A percentile compares a stretch with the other conserved stretches of the same genome.
Conservation (phyloP, 2,888 invertebrate genomes). For the Synanthedon vespiformis region DNA sequence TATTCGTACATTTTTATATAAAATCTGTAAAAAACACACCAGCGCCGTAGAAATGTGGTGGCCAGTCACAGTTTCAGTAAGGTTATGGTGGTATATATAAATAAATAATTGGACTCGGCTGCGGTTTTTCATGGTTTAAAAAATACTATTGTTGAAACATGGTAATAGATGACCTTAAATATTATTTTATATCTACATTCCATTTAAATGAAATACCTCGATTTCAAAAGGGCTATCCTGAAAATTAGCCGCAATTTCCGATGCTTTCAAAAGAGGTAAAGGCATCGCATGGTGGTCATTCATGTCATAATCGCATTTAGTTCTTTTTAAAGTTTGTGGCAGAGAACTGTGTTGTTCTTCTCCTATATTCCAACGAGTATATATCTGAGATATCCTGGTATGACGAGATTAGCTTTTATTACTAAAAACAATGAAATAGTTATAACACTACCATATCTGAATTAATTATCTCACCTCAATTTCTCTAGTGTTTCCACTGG, state of each 20-base stretch:
- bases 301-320: constrained; percentile 18
- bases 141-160: no score
- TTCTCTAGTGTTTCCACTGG: constrained; percentile 34
- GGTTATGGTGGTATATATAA: no score
- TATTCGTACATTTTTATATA: no score
- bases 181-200: background rate
- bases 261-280: constrained; percentile 14
- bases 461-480: constrained; percentile 21
- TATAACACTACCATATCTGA: background rate
- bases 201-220: constrained; percentile 22
- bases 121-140: no score
- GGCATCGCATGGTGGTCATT: constrained; percentile 34
- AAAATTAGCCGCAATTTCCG: constrained; percentile 22
- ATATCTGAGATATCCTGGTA: constrained; percentile 37
- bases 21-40: no score
- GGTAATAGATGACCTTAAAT: no score
- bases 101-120: no score
- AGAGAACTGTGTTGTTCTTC: constrained; percentile 27
- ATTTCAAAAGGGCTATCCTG: constrained; percentile 32
- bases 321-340: constrained; percentile 12
- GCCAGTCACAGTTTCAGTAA: no score
- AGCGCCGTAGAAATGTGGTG: no score
- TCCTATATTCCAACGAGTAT: constrained; percentile 35
- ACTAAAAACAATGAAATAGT: background rate
- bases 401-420: background rate